Base-by-base conservation (phyloP, 2,797 vertebrate genomes). In the Myripristis jacobus region DNA sequence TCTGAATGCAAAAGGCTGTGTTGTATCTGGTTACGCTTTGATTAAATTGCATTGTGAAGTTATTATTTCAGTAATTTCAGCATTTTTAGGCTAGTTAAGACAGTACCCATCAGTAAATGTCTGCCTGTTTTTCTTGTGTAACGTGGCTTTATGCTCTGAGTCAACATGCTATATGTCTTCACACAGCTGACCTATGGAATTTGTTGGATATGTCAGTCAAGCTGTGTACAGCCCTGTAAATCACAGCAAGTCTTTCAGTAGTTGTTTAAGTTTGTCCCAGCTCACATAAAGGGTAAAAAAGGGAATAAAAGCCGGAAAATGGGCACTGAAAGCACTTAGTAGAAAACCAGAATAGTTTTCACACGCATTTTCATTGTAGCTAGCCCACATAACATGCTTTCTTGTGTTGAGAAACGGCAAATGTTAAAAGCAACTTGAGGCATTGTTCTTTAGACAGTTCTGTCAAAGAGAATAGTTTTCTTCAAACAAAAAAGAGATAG, bases 1-100 rank as follows among this genome's bases (percentile, higher is more conserved):
- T 90, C 85, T 91, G 80, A 90, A 86, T 84, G 66, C 70, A 58
- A 79, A 77, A 82, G 67, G 91, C 89, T 70, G 84, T 61, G 68
- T 48, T 77, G 76, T 66, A 72, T 62, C 58, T 47, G 19, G 56
- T 73, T 73, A 44, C 57, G 62, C 73, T 79, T 70, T 38, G 50
- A 76, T 72, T 70, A 25, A 75, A 86, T 41, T 61, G 41, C 46
- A 59, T n/a, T 56, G 19, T 70, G 55, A 70, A 81, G 63, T 75
- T 34, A 34, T 50, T n/a, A 56, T 48, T 19, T 46, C 11, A 43
- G 51, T 68, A 46, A 22, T 24, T 64, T 66, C 52, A 31, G 36
- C 7, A 19, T 12, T 27, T 47, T 60, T 3, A 31, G 5, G 21
- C 21, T 31, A n/a, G n/a, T n/a, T n/a, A 21, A 24, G 65, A 22